Conservation (phyloP, 2,888 invertebrate species). For the Oscheius sp. region DNA sequence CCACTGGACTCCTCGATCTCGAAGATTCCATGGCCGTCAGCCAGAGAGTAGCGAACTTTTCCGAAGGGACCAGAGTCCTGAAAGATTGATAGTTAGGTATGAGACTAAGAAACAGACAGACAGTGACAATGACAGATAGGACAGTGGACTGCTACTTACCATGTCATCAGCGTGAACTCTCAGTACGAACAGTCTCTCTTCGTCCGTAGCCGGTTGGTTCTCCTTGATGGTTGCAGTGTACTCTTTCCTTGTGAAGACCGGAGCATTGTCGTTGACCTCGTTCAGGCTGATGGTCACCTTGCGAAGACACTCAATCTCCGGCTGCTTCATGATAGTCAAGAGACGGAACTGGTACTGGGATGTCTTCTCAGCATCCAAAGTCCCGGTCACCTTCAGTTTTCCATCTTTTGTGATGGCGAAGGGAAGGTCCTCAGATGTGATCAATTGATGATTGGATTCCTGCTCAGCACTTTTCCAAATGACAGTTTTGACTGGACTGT, state of each 20-base stretch:
- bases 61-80: slow-evolving; percentile 93
- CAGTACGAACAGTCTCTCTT: slow-evolving; percentile 50
- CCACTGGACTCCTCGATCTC: slow-evolving; percentile 88
- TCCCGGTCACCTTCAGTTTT: slow-evolving; percentile 20
- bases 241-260: slow-evolving; percentile 55
- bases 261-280: slow-evolving; percentile 75
- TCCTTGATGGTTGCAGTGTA: slow-evolving; percentile 51
- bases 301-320: slow-evolving; percentile 33
- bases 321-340: background rate
- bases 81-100: slow-evolving; percentile 43
- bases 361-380: slow-evolving; percentile 31
- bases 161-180: slow-evolving; percentile 60
- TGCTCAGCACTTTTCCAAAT: slow-evolving; percentile 14
- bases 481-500: slow-evolving; percentile 13
- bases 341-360: slow-evolving; percentile 25
- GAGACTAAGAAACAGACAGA: background rate
- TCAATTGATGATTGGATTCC: slow-evolving; percentile 39
- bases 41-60: slow-evolving; percentile 93
- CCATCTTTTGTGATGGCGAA: slow-evolving; percentile 48
- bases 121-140: too few species aligned
- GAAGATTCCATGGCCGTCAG: slow-evolving; percentile 79
- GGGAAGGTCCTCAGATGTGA: slow-evolving; percentile 46
- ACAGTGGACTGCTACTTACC: slow-evolving; percentile 20
- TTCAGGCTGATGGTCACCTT: slow-evolving; percentile 40
- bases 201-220: slow-evolving; percentile 51